Percentiles rank a stretch among this genome's conserved stretches.
phyloP scores from a whole-genome alignment of 2,888 invertebrate species.

The Tenthredo scrophulariae region DNA sequence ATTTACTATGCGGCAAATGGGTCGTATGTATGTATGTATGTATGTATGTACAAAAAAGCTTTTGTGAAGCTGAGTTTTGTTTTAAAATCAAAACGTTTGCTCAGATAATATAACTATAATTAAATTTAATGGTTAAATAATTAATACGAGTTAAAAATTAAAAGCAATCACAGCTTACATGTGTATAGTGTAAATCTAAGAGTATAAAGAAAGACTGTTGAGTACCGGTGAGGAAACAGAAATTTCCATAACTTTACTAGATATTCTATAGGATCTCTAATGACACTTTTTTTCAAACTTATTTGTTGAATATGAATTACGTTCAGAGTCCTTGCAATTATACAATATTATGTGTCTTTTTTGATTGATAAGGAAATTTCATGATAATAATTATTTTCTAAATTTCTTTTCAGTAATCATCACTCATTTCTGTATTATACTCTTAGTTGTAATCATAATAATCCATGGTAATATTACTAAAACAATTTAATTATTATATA shows the following conservation, averaged over 20 bases:
- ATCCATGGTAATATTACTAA: constrained; percentile 67
- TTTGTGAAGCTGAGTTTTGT: constrained; percentile 41
- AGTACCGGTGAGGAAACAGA: constrained; percentile 26
- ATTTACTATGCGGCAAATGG: constrained; percentile 28
- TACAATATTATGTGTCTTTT: neutral
- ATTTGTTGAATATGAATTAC: neutral
- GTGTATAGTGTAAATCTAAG: constrained; percentile 58
- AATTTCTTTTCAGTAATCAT: constrained; percentile 36
- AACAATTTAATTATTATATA: constrained; percentile 72
- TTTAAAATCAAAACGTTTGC: constrained; percentile 38
- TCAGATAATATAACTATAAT: constrained; percentile 23
- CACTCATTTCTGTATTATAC: constrained; percentile 60
- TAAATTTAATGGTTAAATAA: constrained; percentile 61
- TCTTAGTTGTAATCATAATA: constrained; percentile 61
- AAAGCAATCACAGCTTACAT: constrained; percentile 69
- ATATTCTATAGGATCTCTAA: neutral
- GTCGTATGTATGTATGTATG: neutral
- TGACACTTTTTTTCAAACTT: neutral
- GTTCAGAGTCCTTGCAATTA: neutral
- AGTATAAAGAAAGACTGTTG: constrained; percentile 44
- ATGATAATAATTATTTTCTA: constrained; percentile 3
- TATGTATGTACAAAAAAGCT: constrained; percentile 28
- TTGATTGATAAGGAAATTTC: neutral
- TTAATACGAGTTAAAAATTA: constrained; percentile 64
- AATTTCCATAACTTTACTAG: neutral